Evolutionary conservation across 2,797 vertebrate species (phyloP).

Genomic region (Urophycis tenuis): DNA sequence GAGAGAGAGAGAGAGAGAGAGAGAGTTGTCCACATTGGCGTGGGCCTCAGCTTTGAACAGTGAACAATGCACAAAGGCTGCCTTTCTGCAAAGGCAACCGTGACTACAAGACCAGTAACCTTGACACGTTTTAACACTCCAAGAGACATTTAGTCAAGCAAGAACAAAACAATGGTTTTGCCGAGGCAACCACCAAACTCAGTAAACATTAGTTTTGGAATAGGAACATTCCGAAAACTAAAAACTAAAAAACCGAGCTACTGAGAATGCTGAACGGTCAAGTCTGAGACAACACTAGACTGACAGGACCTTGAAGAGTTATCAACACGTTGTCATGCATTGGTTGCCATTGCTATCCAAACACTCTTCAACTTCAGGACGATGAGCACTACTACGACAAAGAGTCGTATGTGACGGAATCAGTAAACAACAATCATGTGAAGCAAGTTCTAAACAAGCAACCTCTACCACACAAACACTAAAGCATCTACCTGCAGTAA

Average conservation of each 20-base stretch:
- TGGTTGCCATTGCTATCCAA: background rate
- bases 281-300: background rate
- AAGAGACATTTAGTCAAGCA: too few species aligned
- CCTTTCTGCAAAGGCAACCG: too few species aligned
- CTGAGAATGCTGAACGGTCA: background rate
- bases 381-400: background rate
- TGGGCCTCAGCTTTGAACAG: constrained; percentile 81
- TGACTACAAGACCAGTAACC: constrained; percentile 14
- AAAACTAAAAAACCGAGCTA: background rate
- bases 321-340: background rate
- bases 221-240: background rate
- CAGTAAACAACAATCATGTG: background rate
- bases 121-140: too few species aligned
- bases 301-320: background rate
- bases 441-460: background rate
- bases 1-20: too few species aligned
- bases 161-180: too few species aligned
- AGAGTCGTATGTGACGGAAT: background rate
- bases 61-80: too few species aligned
- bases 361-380: background rate
- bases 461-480: background rate
- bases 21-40: constrained; percentile 85
- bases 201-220: background rate
- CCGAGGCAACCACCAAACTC: too few species aligned
- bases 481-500: background rate